Evolutionary conservation across 2,797 vertebrate genomes (phyloP).

Genomic region (Cercopithecus mitis): DNA sequence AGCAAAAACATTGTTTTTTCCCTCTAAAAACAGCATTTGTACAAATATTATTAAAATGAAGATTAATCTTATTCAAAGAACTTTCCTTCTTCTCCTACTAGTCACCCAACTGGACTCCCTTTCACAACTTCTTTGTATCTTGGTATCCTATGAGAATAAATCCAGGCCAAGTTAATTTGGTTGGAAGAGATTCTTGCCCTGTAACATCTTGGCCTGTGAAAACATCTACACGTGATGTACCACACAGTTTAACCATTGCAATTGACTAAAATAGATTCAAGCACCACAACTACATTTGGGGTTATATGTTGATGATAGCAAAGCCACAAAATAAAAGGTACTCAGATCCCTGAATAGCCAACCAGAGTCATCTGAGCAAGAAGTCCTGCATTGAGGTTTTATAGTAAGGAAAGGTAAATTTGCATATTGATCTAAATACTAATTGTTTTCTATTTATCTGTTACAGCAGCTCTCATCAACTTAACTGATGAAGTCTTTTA

Average conservation of each 20-base stretch:
- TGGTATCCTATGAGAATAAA: neutral
- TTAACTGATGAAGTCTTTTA: neutral
- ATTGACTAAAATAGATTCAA: neutral
- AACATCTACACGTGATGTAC: neutral
- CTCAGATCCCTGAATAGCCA: neutral
- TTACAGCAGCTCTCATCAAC: neutral
- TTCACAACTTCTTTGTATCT: neutral
- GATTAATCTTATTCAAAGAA: neutral
- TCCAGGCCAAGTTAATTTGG: neutral
- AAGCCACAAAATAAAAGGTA: neutral
- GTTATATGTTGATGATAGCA: neutral
- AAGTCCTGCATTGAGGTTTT: neutral
- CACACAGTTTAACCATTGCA: neutral
- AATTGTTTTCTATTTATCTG: neutral
- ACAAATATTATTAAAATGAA: neutral
- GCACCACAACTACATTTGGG: neutral
- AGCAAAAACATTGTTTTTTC: neutral
- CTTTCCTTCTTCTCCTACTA: neutral
- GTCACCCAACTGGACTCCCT: neutral
- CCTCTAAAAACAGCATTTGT: neutral
- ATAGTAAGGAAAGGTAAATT: neutral
- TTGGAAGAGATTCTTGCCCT: neutral
- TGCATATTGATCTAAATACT: neutral
- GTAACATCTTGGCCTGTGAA: accelerated
- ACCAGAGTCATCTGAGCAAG: neutral